Evolutionary conservation across 35 echinoderm and acorn worm species (phyloP), one percentile per base, ranked within the genome.

Genomic region (Apostichopus japonicus): DNA sequence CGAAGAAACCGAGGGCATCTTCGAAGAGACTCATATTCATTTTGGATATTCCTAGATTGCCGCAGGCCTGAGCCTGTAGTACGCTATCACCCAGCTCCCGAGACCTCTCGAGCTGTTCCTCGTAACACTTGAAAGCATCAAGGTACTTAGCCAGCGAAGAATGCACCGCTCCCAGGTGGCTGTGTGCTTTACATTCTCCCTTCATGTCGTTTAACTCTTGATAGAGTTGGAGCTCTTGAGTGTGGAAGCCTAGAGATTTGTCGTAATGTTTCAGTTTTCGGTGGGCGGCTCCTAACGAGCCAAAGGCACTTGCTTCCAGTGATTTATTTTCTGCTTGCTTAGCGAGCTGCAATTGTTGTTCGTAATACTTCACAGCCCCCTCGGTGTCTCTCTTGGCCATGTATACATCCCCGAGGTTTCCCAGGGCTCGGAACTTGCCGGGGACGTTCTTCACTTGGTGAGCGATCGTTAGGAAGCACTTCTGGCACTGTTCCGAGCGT

Each of bases 1-100:
- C 97, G 90, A 99, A 99, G 72, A 93, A 99, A 15, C 97, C 97
- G 5, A 99, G 77, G 53, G 97, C 97, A 95, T 99, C 97, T 63
- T 99, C 97, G 88, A 96, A 99, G 59, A 96, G 93, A 24, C 94
- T 93, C 97, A 99, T 96, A 53, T 99, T 99, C 97, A 99, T 99
- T 82, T 96, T 96, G 23, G 97, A 95, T 25, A 99, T 99, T 24
- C 97, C 97, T 3, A 99, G 82, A 92, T 99, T 99, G 44, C 97
- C 97, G 93, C 80, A 96, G 1, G 97, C 97, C 86, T 99, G 97
- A 78, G 97, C 95, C 79, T 99, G 95, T 21, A 96, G 89, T 67
- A 94, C 55, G 75, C 91, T 92, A 90, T 99, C 97, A 53, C 90
- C 77, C 17, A 99, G 83, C 56, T 99, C 97, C 14, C 84, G 91